Conservation (phyloP, 2,113 vertebrate genomes). For the Tragelaphus strepsiceros region DNA sequence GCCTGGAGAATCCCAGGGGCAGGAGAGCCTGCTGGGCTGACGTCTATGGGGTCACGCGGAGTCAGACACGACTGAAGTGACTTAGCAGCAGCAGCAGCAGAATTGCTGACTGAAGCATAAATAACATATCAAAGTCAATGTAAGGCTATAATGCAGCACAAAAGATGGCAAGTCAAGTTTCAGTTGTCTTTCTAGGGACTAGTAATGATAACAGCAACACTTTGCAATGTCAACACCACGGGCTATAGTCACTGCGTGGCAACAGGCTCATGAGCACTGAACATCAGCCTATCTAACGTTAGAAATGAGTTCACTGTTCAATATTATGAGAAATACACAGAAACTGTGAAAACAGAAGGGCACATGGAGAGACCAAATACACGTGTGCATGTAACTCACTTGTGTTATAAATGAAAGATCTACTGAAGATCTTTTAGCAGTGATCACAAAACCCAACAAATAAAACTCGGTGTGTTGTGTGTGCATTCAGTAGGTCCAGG, state of each 20-base stretch:
- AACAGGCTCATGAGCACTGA: not conserved
- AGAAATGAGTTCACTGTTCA: not conserved
- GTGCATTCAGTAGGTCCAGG: not conserved
- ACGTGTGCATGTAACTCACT: not conserved
- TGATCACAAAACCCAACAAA: conserved; percentile 5
- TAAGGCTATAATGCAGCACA: not conserved
- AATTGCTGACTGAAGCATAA: not conserved
- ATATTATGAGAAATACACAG: not conserved
- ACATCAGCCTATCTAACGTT: not conserved
- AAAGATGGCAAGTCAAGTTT: not conserved
- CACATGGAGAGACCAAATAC: not conserved
- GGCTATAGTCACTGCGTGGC: not conserved
- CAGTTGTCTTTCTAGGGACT: not conserved
- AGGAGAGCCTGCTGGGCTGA: no score
- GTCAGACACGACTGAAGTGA: no score
- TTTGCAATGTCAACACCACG: not conserved
- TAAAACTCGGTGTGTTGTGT: not conserved
- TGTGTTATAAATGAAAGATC: not conserved
- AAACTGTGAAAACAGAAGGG: not conserved
- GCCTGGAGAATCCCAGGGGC: no score
- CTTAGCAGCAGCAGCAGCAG: no score
- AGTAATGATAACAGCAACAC: not conserved
- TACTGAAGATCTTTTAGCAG: not conserved
- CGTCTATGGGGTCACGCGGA: no score
- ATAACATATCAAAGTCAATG: not conserved